These are phyloP conservation scores for Astyanax mexicanus DNA, from an alignment of 2,797 vertebrate genomes.

Conservation along the genomic window DNA sequence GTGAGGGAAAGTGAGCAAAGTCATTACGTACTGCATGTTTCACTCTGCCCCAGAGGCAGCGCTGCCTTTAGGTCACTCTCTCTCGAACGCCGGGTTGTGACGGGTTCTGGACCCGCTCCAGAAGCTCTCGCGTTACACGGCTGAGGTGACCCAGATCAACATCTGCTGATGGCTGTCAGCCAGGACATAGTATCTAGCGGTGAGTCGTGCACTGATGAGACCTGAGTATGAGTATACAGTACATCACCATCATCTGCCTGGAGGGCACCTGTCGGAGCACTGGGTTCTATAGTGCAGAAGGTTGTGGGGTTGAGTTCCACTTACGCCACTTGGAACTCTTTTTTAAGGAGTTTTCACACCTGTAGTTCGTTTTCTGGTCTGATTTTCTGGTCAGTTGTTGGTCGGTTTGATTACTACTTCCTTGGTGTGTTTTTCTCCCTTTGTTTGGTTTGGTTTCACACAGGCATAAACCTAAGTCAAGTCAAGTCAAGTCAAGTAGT, in stretches of 20 bases:
- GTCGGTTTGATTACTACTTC: no score
- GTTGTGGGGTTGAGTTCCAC: neutral
- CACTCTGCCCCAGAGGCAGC: slow-evolving; percentile 24
- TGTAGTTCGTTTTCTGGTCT: no score
- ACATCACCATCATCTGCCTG: no score
- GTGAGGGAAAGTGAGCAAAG: slow-evolving; percentile 2
- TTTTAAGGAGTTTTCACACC: no score
- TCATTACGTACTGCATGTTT: slow-evolving; percentile 19
- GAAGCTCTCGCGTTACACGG: slow-evolving; percentile 19
- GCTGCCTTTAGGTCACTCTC: slow-evolving; percentile 22
- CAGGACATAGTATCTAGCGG: neutral
- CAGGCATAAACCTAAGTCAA: no score
- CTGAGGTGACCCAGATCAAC: slow-evolving; percentile 40
- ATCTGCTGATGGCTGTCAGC: slow-evolving; percentile 40
- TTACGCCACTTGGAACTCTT: neutral
- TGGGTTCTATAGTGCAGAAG: neutral
- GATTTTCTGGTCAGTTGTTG: no score
- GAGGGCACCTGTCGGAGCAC: neutral
- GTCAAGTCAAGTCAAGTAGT: no score
- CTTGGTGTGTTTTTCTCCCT: no score
- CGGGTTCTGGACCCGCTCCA: slow-evolving; percentile 25
- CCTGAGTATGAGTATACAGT: no score
- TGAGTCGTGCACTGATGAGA: no score
- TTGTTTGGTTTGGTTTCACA: no score
- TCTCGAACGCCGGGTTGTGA: slow-evolving; percentile 14